phyloP scores from a whole-genome alignment of 2,888 invertebrate genomes.

The Drosophila tanythrix region DNA sequence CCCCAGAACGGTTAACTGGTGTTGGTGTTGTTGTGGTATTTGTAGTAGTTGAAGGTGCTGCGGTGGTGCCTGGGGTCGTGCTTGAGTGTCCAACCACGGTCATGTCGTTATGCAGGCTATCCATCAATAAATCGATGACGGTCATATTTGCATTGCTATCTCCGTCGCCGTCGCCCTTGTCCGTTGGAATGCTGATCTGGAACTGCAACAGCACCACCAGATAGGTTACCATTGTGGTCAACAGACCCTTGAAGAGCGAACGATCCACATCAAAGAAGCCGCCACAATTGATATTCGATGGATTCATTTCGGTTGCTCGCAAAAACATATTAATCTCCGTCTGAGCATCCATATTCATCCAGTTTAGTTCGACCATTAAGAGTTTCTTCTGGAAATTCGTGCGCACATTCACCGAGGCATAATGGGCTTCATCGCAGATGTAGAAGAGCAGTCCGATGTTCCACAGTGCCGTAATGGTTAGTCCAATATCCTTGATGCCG shows the following conservation, averaged over 20 bases:
- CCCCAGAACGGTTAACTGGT: constrained; percentile 37
- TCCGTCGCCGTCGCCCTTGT: constrained; percentile 73
- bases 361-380: constrained; percentile 89
- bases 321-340: constrained; percentile 92
- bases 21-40: constrained; percentile 32
- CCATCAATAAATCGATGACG: constrained; percentile 61
- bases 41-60: constrained; percentile 29
- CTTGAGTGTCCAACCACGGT: constrained; percentile 38
- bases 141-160: constrained; percentile 61
- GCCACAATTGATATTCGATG: constrained; percentile 90
- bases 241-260: constrained; percentile 90
- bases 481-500: constrained; percentile 89
- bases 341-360: constrained; percentile 91
- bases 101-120: constrained; percentile 67
- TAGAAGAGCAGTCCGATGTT: constrained; percentile 89
- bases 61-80: constrained; percentile 43
- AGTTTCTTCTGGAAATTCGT: constrained; percentile 91
- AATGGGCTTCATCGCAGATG: constrained; percentile 90
- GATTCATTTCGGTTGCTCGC: constrained; percentile 91
- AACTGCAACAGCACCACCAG: constrained; percentile 90
- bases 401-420: constrained; percentile 90
- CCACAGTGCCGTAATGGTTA: constrained; percentile 88
- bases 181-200: constrained; percentile 90
- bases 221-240: constrained; percentile 92
- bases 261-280: constrained; percentile 91